Conservation (phyloP, 2,113 vertebrate genomes). For the Labeo catla region DNA sequence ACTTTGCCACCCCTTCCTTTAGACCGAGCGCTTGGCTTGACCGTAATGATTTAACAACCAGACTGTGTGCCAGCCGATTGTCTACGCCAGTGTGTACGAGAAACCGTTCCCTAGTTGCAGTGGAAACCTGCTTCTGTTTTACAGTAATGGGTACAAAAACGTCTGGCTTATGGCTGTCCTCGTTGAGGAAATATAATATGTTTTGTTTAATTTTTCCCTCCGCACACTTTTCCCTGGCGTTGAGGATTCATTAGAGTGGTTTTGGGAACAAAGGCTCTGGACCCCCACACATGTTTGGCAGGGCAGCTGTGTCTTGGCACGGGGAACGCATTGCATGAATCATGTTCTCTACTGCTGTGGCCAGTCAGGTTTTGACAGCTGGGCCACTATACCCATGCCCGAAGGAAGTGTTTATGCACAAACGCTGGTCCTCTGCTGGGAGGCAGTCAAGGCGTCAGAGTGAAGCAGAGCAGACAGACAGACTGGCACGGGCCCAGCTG, state of each 20-base stretch:
- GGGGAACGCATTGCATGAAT: constrained; percentile 45
- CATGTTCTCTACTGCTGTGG: constrained; percentile 57
- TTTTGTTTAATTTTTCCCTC: constrained; percentile 58
- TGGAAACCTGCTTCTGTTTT: constrained; percentile 63
- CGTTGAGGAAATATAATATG: constrained; percentile 58
- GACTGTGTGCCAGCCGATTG: constrained; percentile 47
- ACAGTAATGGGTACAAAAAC: constrained; percentile 52
- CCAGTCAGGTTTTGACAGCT: constrained; percentile 58
- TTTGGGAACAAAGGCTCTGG: constrained; percentile 57
- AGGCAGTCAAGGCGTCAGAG: constrained; percentile 41
- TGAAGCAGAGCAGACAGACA: constrained; percentile 41
- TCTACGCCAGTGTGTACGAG: constrained; percentile 44
- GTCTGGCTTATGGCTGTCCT: constrained; percentile 54
- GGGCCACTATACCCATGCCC: constrained; percentile 53
- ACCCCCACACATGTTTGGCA: constrained; percentile 42
- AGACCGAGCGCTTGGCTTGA: constrained; percentile 49
- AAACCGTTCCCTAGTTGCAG: constrained; percentile 41
- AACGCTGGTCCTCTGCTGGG: constrained; percentile 50
- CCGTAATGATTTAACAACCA: constrained; percentile 53
- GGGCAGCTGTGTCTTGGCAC: constrained; percentile 48
- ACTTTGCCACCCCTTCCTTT: constrained; percentile 28
- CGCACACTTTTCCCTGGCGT: constrained; percentile 51
- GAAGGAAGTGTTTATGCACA: constrained; percentile 54
- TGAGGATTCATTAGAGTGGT: constrained; percentile 55
- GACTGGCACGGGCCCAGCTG: constrained; percentile 37